Evolutionary conservation across 2,113 vertebrate species (phyloP).

Genomic region (Shinisaurus crocodilurus): DNA sequence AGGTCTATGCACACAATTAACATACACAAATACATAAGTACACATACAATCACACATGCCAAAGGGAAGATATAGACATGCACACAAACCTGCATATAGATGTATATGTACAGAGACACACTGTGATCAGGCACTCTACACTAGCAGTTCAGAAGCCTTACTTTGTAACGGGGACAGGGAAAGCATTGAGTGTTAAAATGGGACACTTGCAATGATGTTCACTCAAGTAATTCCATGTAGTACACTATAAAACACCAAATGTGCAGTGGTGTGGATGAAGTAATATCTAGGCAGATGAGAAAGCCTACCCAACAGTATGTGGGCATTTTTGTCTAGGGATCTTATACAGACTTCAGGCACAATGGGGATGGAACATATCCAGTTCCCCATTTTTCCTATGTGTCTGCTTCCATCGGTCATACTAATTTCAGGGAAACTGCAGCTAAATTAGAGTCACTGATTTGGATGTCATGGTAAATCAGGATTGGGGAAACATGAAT

Average conservation of each 20-base stretch:
- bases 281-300: background rate
- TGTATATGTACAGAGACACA: background rate
- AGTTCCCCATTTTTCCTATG: background rate
- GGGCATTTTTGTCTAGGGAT: background rate
- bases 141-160: background rate
- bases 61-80: background rate
- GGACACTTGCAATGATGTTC: background rate
- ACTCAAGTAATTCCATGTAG: too few relatives aligned
- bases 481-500: background rate
- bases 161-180: background rate
- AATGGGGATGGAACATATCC: background rate
- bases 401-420: background rate
- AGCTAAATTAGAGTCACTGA: too few relatives aligned
- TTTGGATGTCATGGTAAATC: conserved; percentile 8
- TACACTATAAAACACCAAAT: background rate
- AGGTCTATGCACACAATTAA: background rate
- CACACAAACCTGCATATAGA: background rate
- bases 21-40: background rate
- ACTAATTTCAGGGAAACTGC: background rate
- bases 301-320: background rate
- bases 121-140: background rate
- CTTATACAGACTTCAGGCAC: background rate
- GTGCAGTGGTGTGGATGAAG: background rate
- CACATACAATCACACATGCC: background rate
- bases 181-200: background rate